phyloP scores from a whole-genome alignment of 2,888 invertebrate genomes.

The Acleris cristana region DNA sequence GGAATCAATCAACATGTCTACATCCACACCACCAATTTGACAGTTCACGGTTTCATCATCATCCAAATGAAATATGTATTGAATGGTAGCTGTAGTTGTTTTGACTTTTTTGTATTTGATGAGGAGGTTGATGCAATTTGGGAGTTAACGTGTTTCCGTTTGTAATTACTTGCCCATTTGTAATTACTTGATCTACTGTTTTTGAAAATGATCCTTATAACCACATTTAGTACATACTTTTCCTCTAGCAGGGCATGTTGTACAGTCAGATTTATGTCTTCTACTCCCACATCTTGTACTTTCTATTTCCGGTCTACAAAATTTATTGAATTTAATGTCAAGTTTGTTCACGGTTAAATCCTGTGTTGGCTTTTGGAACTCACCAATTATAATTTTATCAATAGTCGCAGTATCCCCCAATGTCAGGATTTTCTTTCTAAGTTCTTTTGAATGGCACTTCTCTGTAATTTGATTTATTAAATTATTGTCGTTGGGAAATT shows the following conservation, averaged over 20 bases:
- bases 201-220: not conserved
- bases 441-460: not conserved
- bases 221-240: not conserved
- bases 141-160: not conserved
- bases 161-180: not conserved
- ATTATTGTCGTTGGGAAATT: not conserved
- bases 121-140: not conserved
- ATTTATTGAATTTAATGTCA: too few relatives aligned
- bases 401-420: not conserved
- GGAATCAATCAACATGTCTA: conserved; percentile 1
- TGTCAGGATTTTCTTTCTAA: not conserved
- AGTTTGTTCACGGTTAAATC: too few relatives aligned
- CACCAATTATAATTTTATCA: not conserved
- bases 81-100: not conserved
- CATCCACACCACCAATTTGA: conserved; percentile 1
- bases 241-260: not conserved
- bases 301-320: too few relatives aligned
- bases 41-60: conserved; percentile 1
- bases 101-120: not conserved
- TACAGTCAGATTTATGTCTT: not conserved
- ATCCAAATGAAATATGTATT: conserved; percentile 8
- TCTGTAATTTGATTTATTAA: not conserved
- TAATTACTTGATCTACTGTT: not conserved
- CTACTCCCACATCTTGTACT: too few relatives aligned
- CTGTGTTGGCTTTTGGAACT: not conserved